Evolutionary conservation across 1,140 invertebrate species (phyloP).

Genomic region (Macrobrachium rosenbergii): DNA sequence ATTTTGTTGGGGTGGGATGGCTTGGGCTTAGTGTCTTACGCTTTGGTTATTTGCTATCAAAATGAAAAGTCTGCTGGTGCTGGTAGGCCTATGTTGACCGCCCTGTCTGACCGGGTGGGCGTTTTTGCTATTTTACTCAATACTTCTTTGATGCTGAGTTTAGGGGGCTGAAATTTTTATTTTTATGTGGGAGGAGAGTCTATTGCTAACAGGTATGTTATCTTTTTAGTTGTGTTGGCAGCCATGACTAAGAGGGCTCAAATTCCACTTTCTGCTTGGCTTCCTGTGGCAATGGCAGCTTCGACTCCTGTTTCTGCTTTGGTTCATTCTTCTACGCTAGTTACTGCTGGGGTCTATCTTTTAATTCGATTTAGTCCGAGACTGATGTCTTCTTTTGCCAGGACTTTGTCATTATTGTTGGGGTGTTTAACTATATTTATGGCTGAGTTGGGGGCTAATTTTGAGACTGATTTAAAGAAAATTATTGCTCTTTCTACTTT

Average conservation of each 20-base stretch:
- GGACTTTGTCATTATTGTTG: conserved; percentile 9
- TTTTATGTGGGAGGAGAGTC: too few species aligned
- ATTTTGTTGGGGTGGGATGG: too few species aligned
- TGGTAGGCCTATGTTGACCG: not conserved
- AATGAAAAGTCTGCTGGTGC: conserved; percentile 20
- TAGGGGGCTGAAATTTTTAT: too few species aligned
- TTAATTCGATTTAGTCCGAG: conserved; percentile 72
- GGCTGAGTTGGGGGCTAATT: too few species aligned
- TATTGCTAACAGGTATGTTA: too few species aligned
- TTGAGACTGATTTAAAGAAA: too few species aligned
- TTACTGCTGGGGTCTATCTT: too few species aligned
- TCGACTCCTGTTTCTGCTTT: conserved; percentile 80
- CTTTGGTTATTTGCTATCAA: conserved; percentile 19
- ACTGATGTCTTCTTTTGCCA: not conserved
- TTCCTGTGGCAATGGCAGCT: conserved; percentile 79
- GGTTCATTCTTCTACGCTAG: conserved; percentile 82
- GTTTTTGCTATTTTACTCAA: conserved; percentile 68
- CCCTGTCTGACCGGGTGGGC: not conserved
- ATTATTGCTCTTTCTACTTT: too few species aligned
- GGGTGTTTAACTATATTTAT: too few species aligned
- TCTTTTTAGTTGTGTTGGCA: too few species aligned
- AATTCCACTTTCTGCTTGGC: conserved; percentile 80
- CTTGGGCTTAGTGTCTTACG: conserved; percentile 14
- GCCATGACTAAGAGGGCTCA: conserved; percentile 81
- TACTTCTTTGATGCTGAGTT: too few species aligned